These are phyloP conservation scores for Rhagoletis pomonella DNA, from an alignment of 1,140 invertebrate genomes.

Conservation along the genomic window DNA sequence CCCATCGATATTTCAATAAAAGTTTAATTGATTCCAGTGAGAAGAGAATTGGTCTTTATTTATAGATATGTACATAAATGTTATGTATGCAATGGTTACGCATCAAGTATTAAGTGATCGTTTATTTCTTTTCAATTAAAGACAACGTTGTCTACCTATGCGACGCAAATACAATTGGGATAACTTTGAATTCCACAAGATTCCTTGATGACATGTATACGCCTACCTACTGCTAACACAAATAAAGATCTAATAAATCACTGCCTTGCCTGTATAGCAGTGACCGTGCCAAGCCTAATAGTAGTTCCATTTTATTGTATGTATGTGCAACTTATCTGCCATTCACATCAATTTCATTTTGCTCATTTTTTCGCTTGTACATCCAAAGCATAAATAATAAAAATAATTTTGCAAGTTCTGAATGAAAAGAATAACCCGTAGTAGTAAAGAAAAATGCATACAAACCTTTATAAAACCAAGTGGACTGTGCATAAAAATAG, in stretches of 20 bases:
- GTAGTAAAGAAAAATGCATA: neutral
- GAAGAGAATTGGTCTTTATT: neutral
- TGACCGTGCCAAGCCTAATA: too few relatives aligned
- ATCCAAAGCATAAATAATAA: too few relatives aligned
- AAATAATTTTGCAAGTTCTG: too few relatives aligned
- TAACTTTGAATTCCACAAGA: neutral
- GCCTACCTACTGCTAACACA: neutral
- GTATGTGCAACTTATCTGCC: too few relatives aligned
- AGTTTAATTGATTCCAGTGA: neutral
- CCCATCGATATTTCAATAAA: neutral
- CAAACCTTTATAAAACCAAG: conserved; percentile 25
- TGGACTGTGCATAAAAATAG: neutral
- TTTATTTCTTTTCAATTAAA: conserved; percentile 9
- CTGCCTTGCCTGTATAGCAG: neutral
- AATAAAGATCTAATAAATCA: conserved; percentile 12
- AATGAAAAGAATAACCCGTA: too few relatives aligned
- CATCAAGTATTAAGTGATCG: neutral
- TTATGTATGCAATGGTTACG: neutral
- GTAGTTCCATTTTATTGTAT: too few relatives aligned
- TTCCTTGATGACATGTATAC: neutral
- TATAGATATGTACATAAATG: neutral
- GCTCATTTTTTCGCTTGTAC: too few relatives aligned
- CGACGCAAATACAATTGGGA: neutral
- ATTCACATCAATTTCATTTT: too few relatives aligned
- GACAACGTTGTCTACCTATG: neutral